phyloP scores from a whole-genome alignment of 2,888 invertebrate genomes.

The Drosophila infuscata region DNA sequence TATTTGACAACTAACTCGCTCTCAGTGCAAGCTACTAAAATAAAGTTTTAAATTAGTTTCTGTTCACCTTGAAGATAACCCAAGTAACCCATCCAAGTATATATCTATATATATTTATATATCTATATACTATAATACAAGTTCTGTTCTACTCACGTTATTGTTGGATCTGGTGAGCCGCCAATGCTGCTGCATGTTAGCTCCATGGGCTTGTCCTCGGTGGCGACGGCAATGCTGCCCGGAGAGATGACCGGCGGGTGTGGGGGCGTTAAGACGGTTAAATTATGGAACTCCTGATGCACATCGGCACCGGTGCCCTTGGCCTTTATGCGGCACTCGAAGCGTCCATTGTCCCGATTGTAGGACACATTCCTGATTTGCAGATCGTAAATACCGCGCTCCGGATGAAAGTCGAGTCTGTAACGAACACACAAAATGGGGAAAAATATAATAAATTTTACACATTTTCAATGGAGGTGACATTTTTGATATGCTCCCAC shows the following conservation, averaged over 20 bases:
- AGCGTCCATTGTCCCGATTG: conserved; percentile 95
- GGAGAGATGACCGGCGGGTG: conserved; percentile 92
- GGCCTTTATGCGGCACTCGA: conserved; percentile 95
- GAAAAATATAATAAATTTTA: not conserved
- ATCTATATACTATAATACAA: not conserved
- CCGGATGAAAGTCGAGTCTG: conserved; percentile 92
- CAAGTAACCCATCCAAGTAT: not conserved
- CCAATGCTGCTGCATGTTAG: conserved; percentile 93
- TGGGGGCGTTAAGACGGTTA: conserved; percentile 94
- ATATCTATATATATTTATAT: not conserved
- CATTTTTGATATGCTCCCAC: not conserved
- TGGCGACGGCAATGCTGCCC: conserved; percentile 91
- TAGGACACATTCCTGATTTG: conserved; percentile 95
- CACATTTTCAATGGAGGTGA: not conserved
- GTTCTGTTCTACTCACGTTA: conserved; percentile 87
- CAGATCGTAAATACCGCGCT: conserved; percentile 94
- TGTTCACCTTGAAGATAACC: not conserved
- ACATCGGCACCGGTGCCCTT: conserved; percentile 93
- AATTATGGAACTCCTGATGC: conserved; percentile 92
- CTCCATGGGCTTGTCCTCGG: conserved; percentile 92
- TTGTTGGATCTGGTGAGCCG: conserved; percentile 95
- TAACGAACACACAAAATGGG: conserved; percentile 67
- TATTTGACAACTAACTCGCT: not conserved
- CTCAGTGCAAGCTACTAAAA: not conserved
- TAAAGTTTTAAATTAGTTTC: not conserved